Conservation (phyloP, 1,140 invertebrate genomes). For the Cataglyphis hispanica region DNA sequence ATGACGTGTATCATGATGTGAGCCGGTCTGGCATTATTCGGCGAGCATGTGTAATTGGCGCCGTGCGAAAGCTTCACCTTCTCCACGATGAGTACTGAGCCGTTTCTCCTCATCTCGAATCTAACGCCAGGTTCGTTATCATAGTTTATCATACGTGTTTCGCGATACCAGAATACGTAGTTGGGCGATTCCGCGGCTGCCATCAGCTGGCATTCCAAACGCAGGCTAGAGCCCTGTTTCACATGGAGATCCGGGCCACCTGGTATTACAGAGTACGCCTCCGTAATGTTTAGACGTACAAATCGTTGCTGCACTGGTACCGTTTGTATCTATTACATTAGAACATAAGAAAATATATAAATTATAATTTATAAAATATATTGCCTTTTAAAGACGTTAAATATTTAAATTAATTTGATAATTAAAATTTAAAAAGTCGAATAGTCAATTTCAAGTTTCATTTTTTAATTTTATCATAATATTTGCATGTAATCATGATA, state of each 20-base stretch:
- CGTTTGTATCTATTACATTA: conserved; percentile 69
- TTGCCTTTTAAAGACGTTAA: not conserved
- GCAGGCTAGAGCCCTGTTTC: conserved; percentile 91
- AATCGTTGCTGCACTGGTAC: conserved; percentile 82
- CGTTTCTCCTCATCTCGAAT: conserved; percentile 84
- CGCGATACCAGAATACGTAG: conserved; percentile 93
- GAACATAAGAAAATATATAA: not conserved
- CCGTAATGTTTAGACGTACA: conserved; percentile 84
- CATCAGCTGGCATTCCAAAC: conserved; percentile 90
- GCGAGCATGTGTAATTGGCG: conserved; percentile 90
- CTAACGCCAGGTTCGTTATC: conserved; percentile 87
- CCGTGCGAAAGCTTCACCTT: conserved; percentile 88
- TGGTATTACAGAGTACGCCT: conserved; percentile 91
- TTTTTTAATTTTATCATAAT: no score
- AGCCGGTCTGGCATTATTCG: conserved; percentile 90
- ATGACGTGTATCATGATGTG: conserved; percentile 91
- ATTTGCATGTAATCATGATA: no score
- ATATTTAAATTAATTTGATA: not conserved
- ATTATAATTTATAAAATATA: conserved; percentile 7
- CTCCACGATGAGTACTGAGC: conserved; percentile 87
- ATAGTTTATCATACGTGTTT: conserved; percentile 91
- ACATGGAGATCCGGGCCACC: conserved; percentile 92
- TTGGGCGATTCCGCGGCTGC: conserved; percentile 91
- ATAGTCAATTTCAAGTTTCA: no score
- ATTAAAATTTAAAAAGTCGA: no score